A percentile compares a stretch with the other conserved stretches of the same genome.
Evolutionary conservation across 2,888 invertebrate species (phyloP).

Genomic region (Heterodera filipjevi): DNA sequence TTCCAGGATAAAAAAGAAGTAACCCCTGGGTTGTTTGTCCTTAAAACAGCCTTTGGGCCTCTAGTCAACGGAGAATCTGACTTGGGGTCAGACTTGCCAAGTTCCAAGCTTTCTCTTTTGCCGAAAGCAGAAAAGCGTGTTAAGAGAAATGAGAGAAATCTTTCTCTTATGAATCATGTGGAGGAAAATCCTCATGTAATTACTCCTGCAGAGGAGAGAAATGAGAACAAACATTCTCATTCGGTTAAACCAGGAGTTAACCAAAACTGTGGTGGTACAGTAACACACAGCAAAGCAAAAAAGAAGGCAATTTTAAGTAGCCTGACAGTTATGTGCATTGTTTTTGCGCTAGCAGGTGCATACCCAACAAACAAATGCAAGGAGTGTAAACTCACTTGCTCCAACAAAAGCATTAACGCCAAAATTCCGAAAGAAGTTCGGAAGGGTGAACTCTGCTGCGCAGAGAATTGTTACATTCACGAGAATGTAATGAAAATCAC

Average conservation of each 20-base stretch:
- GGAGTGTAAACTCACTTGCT: too few species aligned
- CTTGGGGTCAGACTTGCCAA: neutral
- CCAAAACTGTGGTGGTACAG: neutral
- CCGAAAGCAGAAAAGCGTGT: neutral
- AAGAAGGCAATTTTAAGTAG: neutral
- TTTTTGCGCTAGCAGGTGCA: too few species aligned
- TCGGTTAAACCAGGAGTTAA: neutral
- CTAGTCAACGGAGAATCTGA: neutral
- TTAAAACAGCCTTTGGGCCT: neutral
- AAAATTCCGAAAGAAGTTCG: neutral
- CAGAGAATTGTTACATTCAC: neutral
- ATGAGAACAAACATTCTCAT: too few species aligned
- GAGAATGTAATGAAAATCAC: neutral
- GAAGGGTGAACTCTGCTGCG: neutral
- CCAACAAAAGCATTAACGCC: neutral
- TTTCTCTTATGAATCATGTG: too few species aligned
- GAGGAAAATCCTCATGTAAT: too few species aligned
- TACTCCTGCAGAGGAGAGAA: too few species aligned
- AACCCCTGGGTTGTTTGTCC: neutral
- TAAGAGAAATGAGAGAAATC: neutral
- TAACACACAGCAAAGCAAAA: constrained; percentile 5
- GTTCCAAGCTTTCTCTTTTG: neutral
- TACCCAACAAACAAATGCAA: too few species aligned
- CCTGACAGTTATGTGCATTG: too few species aligned
- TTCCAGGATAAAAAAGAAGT: neutral